Conservation (phyloP, 2,797 vertebrate species). For the Malurus leucopterus region DNA sequence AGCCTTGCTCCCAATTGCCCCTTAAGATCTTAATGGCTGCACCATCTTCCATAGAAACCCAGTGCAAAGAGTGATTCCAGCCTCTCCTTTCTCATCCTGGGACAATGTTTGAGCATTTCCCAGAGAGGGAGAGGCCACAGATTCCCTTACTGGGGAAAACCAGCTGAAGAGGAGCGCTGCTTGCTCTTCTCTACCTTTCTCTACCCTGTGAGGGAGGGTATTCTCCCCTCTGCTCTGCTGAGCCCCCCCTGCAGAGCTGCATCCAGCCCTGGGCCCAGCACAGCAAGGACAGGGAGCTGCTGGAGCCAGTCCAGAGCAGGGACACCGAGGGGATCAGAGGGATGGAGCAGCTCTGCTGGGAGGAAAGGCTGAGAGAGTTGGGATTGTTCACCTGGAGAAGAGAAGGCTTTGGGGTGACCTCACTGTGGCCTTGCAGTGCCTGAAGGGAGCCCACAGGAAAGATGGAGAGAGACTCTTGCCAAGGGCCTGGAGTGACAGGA, state of each 20-base stretch:
- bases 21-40: not conserved
- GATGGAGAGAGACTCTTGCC: too few species aligned
- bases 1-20: not conserved
- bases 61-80: not conserved
- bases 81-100: not conserved
- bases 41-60: not conserved
- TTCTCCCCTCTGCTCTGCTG: not conserved
- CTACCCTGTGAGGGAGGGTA: not conserved
- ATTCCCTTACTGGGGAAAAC: not conserved
- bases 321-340: too few species aligned
- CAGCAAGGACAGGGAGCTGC: too few species aligned
- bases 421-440: too few species aligned
- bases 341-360: too few species aligned
- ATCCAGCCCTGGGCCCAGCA: not conserved
- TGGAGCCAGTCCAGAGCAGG: too few species aligned
- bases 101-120: not conserved
- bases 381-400: too few species aligned
- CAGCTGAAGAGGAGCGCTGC: not conserved
- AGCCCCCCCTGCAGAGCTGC: not conserved
- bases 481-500: too few species aligned
- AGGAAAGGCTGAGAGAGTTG: too few species aligned
- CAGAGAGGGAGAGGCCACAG: not conserved
- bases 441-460: too few species aligned
- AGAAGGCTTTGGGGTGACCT: too few species aligned
- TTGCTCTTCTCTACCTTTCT: not conserved